Percentiles rank a stretch among this genome's conserved stretches.
Conservation (phyloP, 2,113 vertebrate species). For the Leptodactylus fuscus region DNA sequence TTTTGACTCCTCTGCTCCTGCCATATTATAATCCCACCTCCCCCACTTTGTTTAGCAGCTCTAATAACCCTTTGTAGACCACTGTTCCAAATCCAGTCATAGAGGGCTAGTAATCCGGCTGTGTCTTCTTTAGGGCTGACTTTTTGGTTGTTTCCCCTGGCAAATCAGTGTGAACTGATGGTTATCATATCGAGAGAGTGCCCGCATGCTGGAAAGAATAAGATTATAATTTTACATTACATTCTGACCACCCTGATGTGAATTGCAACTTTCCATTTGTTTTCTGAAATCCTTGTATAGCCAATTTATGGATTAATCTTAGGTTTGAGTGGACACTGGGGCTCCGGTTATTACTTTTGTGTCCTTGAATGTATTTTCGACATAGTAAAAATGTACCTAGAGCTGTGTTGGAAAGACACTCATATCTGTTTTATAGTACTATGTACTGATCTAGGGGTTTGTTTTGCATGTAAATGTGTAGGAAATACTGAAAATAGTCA, state of each 20-base stretch:
- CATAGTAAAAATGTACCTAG: background rate
- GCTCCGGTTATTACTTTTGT: background rate
- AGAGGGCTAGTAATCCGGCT: background rate
- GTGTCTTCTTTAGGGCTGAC: background rate
- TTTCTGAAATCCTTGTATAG: background rate
- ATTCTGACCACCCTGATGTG: background rate
- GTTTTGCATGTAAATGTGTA: background rate
- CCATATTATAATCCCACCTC: too few species aligned
- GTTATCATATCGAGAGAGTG: background rate
- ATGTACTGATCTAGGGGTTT: background rate
- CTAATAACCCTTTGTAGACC: background rate
- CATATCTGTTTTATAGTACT: background rate
- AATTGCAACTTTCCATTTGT: background rate
- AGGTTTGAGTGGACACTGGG: background rate
- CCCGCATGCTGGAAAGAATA: background rate
- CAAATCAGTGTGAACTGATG: background rate
- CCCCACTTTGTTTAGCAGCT: background rate
- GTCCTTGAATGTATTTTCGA: background rate
- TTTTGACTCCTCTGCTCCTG: too few species aligned
- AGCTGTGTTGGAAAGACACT: background rate
- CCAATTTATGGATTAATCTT: slow-evolving; percentile 1
- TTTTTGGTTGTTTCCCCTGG: background rate
- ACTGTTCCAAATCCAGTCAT: too few species aligned
- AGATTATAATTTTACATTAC: background rate
- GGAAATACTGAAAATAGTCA: background rate